Conservation (phyloP, 2,797 vertebrate species). For the Peromyscus eremicus region DNA sequence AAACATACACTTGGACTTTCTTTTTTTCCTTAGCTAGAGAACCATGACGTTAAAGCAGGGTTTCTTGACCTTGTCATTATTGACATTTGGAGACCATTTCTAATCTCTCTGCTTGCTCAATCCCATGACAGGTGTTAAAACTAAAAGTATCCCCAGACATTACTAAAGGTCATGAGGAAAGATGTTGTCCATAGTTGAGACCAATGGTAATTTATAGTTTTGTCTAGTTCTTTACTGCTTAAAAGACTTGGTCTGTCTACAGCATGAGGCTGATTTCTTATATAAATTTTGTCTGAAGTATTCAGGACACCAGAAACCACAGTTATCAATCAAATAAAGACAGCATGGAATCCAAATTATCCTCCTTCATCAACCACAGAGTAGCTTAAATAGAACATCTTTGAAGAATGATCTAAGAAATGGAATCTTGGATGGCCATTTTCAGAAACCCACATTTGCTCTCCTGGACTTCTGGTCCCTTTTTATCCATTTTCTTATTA, state of each 20-base stretch:
- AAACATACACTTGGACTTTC: background rate
- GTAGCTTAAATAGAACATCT: background rate
- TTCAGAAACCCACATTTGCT: background rate
- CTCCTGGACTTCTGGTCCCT: background rate
- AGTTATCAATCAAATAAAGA: conserved; percentile 1
- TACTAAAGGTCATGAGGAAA: background rate
- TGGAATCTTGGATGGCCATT: background rate
- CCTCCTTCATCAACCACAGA: background rate
- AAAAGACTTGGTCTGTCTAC: conserved; percentile 6
- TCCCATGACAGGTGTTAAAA: background rate
- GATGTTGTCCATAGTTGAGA: background rate
- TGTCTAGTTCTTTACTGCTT: background rate
- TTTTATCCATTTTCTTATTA: conserved; percentile 7
- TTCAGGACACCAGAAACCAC: background rate
- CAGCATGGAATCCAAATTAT: background rate
- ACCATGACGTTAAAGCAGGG: background rate
- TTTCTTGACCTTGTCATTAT: conserved; percentile 1
- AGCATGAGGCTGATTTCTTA: background rate
- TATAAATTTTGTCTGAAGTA: background rate
- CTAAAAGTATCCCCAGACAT: background rate
- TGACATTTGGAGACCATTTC: background rate
- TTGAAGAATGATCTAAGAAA: conserved; percentile 23
- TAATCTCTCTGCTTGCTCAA: background rate
- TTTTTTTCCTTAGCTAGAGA: background rate
- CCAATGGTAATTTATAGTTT: background rate